These are phyloP conservation scores for Mormyrus hasselquistii DNA, from an alignment of 2,797 vertebrate species.

Conservation along the genomic window DNA sequence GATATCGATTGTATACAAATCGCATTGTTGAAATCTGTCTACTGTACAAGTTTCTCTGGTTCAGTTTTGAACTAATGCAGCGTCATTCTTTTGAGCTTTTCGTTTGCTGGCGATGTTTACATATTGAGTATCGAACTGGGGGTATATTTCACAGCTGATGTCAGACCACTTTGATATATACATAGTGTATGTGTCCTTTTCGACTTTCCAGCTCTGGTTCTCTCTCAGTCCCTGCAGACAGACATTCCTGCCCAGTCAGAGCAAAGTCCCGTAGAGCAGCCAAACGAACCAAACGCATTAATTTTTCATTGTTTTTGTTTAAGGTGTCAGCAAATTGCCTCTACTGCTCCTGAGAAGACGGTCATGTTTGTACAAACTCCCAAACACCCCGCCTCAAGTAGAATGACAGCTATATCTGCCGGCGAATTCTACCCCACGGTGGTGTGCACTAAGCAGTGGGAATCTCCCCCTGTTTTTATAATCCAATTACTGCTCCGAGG, in stretches of 20 bases:
- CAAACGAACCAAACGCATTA: not conserved
- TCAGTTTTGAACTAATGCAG: not conserved
- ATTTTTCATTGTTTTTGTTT: not conserved
- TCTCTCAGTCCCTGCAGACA: not conserved
- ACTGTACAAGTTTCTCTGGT: not conserved
- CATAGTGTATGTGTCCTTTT: not conserved
- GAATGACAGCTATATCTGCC: not conserved
- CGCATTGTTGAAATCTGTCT: not conserved
- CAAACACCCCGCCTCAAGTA: not conserved
- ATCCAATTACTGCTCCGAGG: slow-evolving; percentile 28
- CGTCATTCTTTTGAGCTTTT: not conserved
- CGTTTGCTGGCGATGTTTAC: not conserved
- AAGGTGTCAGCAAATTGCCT: not conserved
- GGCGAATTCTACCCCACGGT: not conserved
- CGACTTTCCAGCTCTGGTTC: not conserved
- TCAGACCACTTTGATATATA: not conserved
- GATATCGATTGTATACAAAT: not conserved
- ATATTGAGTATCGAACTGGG: not conserved
- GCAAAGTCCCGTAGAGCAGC: not conserved
- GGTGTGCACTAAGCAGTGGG: not conserved
- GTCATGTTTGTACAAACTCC: not conserved
- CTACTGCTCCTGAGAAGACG: no score
- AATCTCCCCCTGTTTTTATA: slow-evolving; percentile 22
- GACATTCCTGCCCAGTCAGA: not conserved
- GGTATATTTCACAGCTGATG: not conserved